Evolutionary conservation across 2,888 invertebrate genomes (phyloP).

Genomic region (Caenorhabditis sp.): DNA sequence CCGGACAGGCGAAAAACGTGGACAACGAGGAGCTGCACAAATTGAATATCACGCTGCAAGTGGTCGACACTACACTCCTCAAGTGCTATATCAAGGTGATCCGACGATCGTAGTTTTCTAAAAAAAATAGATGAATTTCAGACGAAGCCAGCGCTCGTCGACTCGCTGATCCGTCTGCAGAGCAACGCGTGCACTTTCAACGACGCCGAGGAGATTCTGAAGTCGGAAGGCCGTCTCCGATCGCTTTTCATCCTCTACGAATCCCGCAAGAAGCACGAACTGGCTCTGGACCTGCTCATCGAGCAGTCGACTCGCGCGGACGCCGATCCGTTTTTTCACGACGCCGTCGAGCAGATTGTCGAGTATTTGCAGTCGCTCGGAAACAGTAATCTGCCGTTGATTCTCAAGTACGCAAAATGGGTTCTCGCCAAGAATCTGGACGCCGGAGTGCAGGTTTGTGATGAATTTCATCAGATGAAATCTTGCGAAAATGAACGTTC

Average conservation of each 20-base stretch:
- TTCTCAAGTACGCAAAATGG: constrained; percentile 95
- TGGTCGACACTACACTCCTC: constrained; percentile 95
- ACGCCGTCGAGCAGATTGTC: constrained; percentile 88
- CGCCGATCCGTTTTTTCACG: constrained; percentile 82
- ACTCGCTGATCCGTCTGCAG: constrained; percentile 89
- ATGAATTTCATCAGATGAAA: not conserved
- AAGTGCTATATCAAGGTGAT: constrained; percentile 95
- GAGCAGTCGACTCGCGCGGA: constrained; percentile 84
- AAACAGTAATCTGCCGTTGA: constrained; percentile 87
- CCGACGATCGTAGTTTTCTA: too few relatives aligned
- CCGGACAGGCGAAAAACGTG: constrained; percentile 20
- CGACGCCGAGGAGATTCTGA: constrained; percentile 91
- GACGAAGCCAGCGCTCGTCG: constrained; percentile 95
- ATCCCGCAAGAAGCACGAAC: constrained; percentile 91
- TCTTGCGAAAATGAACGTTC: not conserved
- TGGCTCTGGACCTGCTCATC: constrained; percentile 90
- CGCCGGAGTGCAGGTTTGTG: constrained; percentile 88
- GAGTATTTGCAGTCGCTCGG: constrained; percentile 83
- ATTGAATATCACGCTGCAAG: constrained; percentile 84
- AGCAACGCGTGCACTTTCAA: constrained; percentile 91
- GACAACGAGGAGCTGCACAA: constrained; percentile 37
- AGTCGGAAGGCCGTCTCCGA: constrained; percentile 80
- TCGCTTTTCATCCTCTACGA: constrained; percentile 96
- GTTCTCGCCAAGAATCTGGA: constrained; percentile 89
- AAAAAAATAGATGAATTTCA: too few relatives aligned